Percentiles rank a stretch among this genome's conserved stretches.
These are phyloP conservation scores for Callitettix versicolor DNA, from an alignment of 1,140 invertebrate species.

Conservation along the genomic window DNA sequence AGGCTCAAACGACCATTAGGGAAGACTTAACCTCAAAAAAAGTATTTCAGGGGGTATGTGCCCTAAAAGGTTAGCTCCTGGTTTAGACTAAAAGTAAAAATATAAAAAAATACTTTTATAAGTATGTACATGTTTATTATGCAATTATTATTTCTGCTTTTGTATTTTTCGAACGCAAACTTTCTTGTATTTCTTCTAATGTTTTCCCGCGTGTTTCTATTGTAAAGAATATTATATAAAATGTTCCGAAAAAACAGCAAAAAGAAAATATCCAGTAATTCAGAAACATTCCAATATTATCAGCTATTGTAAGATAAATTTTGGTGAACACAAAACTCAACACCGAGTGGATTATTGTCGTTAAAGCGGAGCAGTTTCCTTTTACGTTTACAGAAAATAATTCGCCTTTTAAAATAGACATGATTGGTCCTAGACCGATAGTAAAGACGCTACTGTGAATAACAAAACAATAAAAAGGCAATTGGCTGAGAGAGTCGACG, in stretches of 20 bases:
- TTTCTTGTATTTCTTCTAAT: constrained; percentile 57
- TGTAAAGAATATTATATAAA: constrained; percentile 53
- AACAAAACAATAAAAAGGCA: constrained; percentile 16
- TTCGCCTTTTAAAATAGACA: constrained; percentile 21
- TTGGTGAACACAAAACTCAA: constrained; percentile 57
- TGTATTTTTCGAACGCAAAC: constrained; percentile 23
- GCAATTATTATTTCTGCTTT: too few species aligned
- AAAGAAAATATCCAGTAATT: constrained; percentile 73
- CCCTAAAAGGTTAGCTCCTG: too few species aligned
- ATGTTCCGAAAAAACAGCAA: constrained; percentile 38
- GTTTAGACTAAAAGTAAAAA: too few species aligned
- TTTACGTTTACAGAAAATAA: constrained; percentile 19
- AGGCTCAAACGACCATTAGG: too few species aligned
- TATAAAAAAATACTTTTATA: too few species aligned
- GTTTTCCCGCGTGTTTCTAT: constrained; percentile 75
- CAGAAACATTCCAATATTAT: constrained; percentile 49
- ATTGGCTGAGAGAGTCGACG: constrained; percentile 6
- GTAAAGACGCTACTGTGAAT: constrained; percentile 17
- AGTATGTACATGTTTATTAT: too few species aligned
- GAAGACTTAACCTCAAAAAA: too few species aligned
- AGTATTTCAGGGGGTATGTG: too few species aligned
- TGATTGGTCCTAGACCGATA: constrained; percentile 18
- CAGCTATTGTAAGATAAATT: constrained; percentile 50
- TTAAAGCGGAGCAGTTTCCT: constrained; percentile 16
- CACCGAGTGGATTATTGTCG: constrained; percentile 13